phyloP scores from a whole-genome alignment of 35 echinoderm and acorn worm species.

The Amphiura filiformis region DNA sequence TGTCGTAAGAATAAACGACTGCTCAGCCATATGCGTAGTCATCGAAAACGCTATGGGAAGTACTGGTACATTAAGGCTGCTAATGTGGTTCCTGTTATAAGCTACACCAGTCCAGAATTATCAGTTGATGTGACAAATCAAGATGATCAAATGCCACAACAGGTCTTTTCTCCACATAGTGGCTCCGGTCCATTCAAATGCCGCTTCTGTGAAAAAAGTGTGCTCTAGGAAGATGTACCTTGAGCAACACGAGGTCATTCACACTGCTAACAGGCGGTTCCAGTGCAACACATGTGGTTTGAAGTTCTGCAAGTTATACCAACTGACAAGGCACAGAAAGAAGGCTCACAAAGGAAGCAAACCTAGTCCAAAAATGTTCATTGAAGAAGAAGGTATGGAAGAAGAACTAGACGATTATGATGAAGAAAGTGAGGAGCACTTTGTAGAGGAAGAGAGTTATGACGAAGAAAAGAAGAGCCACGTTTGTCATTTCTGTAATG shows the following conservation, averaged over 20 bases:
- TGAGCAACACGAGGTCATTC: constrained; percentile 2
- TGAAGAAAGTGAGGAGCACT: background rate
- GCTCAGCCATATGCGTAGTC: background rate
- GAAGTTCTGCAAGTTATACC: background rate
- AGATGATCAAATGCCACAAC: no score
- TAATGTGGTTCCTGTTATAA: background rate
- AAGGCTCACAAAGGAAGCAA: background rate
- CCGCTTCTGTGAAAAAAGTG: background rate
- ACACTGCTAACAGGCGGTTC: background rate
- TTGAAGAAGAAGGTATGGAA: background rate
- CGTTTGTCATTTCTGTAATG: background rate
- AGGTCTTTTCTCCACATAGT: no score
- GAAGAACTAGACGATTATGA: background rate
- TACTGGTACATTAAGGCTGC: background rate
- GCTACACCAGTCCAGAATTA: background rate
- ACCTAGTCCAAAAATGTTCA: background rate
- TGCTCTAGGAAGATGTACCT: background rate
- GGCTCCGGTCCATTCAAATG: background rate
- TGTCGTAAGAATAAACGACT: background rate
- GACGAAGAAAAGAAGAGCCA: background rate
- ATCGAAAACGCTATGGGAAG: background rate
- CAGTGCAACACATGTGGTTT: background rate
- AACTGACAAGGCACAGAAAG: background rate
- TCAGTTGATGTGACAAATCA: no score
- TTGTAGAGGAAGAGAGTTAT: background rate